Percentiles rank a stretch among this genome's conserved stretches.
phyloP scores from a whole-genome alignment of 2,888 invertebrate genomes.

The Eupithecia subumbrata region DNA sequence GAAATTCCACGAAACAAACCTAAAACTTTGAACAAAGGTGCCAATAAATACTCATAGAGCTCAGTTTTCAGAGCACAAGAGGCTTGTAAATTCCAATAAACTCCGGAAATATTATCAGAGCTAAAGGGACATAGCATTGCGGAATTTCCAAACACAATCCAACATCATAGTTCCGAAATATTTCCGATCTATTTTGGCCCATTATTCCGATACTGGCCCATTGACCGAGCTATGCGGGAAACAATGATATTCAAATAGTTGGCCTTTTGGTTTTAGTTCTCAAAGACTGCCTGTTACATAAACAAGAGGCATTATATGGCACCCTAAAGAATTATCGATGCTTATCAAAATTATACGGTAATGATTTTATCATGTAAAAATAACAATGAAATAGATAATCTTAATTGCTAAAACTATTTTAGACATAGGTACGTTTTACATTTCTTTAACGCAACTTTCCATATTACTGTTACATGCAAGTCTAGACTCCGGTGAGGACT shows the following conservation, averaged over 20 bases:
- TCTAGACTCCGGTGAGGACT: no score
- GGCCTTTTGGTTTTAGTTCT: not conserved
- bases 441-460: no score
- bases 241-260: constrained; percentile 7
- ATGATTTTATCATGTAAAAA: no score
- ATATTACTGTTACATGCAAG: no score
- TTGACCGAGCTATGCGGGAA: not conserved
- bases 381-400: no score
- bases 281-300: not conserved
- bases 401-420: no score
- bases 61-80: not conserved
- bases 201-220: not conserved
- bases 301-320: not conserved
- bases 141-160: constrained; percentile 3
- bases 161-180: not conserved
- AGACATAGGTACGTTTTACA: no score
- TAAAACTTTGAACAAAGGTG: no score
- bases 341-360: no score
- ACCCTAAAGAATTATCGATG: no score
- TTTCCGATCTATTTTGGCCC: not conserved
- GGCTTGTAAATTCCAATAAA: not conserved
- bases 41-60: not conserved
- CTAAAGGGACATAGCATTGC: not conserved
- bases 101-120: not conserved
- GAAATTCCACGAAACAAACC: no score